Conservation (phyloP, 2,888 invertebrate genomes). For the Lumbricus terrestris region DNA sequence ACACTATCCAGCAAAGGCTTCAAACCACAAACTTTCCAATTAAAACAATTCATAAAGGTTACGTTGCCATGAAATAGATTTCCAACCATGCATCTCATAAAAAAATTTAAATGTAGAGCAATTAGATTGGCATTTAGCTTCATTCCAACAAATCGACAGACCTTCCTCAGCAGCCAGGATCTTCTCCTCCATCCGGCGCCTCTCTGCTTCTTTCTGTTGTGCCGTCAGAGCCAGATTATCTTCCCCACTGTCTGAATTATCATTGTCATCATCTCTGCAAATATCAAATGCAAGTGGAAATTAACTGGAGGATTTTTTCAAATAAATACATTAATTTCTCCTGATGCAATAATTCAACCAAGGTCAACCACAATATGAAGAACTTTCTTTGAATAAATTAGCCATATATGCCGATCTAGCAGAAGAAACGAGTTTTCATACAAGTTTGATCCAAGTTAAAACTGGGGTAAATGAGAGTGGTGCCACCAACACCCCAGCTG, state of each 20-base stretch:
- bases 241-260: slow-evolving; percentile 72
- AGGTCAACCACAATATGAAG: no score
- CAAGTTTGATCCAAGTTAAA: no score
- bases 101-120: not conserved
- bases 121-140: not conserved
- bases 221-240: slow-evolving; percentile 78
- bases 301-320: not conserved
- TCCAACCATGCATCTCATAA: not conserved
- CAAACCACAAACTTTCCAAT: not conserved
- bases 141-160: slow-evolving; percentile 37
- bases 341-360: no score
- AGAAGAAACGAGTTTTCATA: no score
- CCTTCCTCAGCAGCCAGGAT: slow-evolving; percentile 73
- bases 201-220: slow-evolving; percentile 74
- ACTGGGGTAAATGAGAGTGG: no score
- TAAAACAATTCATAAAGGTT: not conserved
- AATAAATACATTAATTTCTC: not conserved
- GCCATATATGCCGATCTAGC: no score
- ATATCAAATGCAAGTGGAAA: not conserved
- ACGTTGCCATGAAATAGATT: not conserved
- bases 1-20: not conserved
- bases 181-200: slow-evolving; percentile 75
- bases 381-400: no score
- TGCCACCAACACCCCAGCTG: no score
- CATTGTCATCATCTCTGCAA: slow-evolving; percentile 74